phyloP scores from a whole-genome alignment of 2,888 invertebrate genomes.

The Nephrotoma appendiculata region DNA sequence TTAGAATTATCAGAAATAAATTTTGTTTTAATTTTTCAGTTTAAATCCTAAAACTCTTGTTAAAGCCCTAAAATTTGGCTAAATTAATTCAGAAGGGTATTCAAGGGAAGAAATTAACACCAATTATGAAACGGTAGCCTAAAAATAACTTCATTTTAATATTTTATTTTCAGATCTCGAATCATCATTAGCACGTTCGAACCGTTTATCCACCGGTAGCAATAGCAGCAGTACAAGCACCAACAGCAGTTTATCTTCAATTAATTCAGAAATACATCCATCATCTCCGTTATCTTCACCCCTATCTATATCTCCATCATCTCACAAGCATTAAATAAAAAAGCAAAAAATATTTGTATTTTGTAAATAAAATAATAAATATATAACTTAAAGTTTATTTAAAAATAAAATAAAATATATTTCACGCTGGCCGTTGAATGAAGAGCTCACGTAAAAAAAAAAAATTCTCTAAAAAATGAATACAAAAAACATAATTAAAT shows the following conservation, averaged over 20 bases:
- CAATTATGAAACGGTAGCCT: not conserved
- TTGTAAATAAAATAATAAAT: not conserved
- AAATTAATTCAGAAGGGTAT: not conserved
- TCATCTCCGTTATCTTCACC: not conserved
- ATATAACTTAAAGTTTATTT: not conserved
- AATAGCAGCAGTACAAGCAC: not conserved
- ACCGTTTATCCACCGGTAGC: constrained; percentile 1
- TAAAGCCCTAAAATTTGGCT: too few relatives aligned
- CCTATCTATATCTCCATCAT: not conserved
- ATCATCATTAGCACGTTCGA: not conserved
- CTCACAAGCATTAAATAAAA: not conserved
- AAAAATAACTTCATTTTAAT: not conserved
- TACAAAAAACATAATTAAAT: not conserved
- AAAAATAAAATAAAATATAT: not conserved
- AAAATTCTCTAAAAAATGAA: not conserved
- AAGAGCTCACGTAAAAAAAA: not conserved
- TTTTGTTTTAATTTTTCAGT: too few relatives aligned
- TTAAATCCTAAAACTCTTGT: too few relatives aligned
- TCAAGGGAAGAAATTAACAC: not conserved
- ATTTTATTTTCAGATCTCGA: not conserved
- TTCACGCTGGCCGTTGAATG: not conserved
- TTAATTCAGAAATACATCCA: not conserved
- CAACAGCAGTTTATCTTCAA: constrained; percentile 1
- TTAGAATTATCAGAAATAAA: too few relatives aligned
- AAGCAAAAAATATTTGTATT: not conserved